Base-by-base conservation (phyloP, 2,797 vertebrate species). In the Pangasius larnaudii region DNA sequence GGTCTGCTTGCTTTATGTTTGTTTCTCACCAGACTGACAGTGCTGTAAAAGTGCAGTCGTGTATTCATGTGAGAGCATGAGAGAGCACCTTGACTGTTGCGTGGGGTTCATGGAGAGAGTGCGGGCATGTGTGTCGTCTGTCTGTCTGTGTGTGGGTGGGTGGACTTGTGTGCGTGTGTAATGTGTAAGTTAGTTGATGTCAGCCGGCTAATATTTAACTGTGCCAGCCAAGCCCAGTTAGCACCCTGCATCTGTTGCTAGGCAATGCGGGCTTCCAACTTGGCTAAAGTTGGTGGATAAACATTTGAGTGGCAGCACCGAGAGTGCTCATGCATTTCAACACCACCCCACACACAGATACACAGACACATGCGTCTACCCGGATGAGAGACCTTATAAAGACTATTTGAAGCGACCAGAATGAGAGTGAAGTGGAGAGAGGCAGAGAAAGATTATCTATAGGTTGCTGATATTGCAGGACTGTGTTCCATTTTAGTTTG, bases 181-280 rank as follows among this genome's bases (percentile, higher is more conserved):
- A 89, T 86, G 87, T 92, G 86, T 87, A 88, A 84, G 85, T 89
- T 85, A 86, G 87, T 63, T 61, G 56, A 49, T 86, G 83, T 88
- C 87, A 61, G 79, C 67, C 53, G 61, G 86, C 85, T 89, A 90
- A 90, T 91, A 71, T 91, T 90, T 93, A 90, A 88, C 84, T 90
- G 88, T 74, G 90, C 88, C 88, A 90, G 86, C 83, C 58, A 81
- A 88, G 90, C 86, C 86, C 86, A 87, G 87, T 89, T 89, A 87
- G 85, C 91, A 93, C 91, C 91, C 81, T 91, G 90, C 92, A 95
- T 94, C 92, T 95, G 96, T 96, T 96, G 94, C 95, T 95, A 95
- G 91, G 96, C 95, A 96, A 96, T 95, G 91, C 72, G 85, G 90
- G 88, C 92, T 94, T 94, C 91, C 91, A 91, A 78, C 59, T 69